Evolutionary conservation across 2,888 invertebrate genomes (phyloP), one percentile per base, ranked within the genome.

Genomic region (Acanthopleura granulata): DNA sequence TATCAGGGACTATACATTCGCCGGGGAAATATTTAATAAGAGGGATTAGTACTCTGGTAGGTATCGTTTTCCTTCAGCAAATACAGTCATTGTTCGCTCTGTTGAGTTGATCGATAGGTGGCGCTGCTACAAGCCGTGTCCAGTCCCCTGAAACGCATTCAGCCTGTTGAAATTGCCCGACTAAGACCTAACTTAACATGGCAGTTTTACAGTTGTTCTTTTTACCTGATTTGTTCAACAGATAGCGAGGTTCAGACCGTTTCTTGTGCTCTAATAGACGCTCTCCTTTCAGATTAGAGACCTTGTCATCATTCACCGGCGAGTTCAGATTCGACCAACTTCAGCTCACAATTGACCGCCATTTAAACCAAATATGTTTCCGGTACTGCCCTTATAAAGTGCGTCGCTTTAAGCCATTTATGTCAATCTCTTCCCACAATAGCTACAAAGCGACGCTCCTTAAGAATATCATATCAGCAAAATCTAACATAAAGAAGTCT

Each of bases 191-290:
- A 57, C 18, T 22, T n/a, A 57, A 57, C 57, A 57, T 18, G 57
- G 22, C 57, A 57, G n/a, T 57, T 57, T 57, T 57, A 57, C 57
- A 57, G 57, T 57, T 57, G 57, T 57, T 22, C 57, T 57, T 57
- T 57, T 57, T 57, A 57, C 57, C 57, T 57, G 57, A 57, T 57
- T 57, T 57, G 57, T 57, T 57, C 22, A 57, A 57, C 57, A 57
- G 57, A 57, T 57, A 57, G 18, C 57, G 57, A 22, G n/a, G 57
- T n/a, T 1, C 57, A 57, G 57, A 57, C 18, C n/a, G 22, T n/a
- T 57, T 12, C n/a, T 22, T 22, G 57, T 4, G 18, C 22, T 57
- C 57, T 57, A 57, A n/a, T 57, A 57, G 22, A n/a, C 22, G 3
- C 22, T n/a, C 57, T n/a, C 57, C 57, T n/a, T 57, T 57, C 57